Evolutionary conservation across 2,888 invertebrate genomes (phyloP), one percentile per base, ranked within the genome.

Genomic region (Opisthograptis luteolata): DNA sequence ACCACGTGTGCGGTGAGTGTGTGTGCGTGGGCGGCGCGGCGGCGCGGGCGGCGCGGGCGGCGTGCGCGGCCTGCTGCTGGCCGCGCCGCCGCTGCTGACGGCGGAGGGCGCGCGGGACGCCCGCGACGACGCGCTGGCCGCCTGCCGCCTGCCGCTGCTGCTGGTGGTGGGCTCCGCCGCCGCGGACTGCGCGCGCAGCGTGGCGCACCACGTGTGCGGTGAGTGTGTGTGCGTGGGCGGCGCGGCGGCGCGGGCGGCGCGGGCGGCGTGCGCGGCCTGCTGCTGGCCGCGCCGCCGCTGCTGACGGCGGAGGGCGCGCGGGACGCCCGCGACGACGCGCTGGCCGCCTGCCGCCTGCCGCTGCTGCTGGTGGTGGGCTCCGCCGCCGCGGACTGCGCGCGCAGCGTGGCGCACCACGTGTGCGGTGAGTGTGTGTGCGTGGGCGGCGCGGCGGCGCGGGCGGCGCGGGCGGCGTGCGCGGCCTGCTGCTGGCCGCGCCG

Each of bases 41-140:
- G 61, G 41, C 39, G 60, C 49, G 51, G 48, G 17, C 89, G 55
- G 47, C 30, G 34, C 47, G 35, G 60, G 58, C 52, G 54, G 64
- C 31, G 66, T 69, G 68, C 71, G 73, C 22, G 94, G 94, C 9
- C 91, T 94, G 27, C 91, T 95, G 55, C 94, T 94, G 71, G 84
- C 95, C 48, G 95, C 94, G 30, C 94, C 95, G 73, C 94, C 95
- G 30, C 89, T 94, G 62, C 86, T 87, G 41, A 93, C 94, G 12
- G 92, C 93, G 0, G 93, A 92, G 73, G 95, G 95, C 9, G 88
- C 89, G 62, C 82, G 94, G 54, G 94, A 93, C 49, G 89, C 92
- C 58, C 91, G 93, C 1, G 94, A 94, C 62, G 95, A 94, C 68
- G 87, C 91, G 9, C 77, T 94, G 28, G 75, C 92, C 55, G 93